phyloP scores from a whole-genome alignment of 2,113 vertebrate genomes.

The Nannobrachium achirus region DNA sequence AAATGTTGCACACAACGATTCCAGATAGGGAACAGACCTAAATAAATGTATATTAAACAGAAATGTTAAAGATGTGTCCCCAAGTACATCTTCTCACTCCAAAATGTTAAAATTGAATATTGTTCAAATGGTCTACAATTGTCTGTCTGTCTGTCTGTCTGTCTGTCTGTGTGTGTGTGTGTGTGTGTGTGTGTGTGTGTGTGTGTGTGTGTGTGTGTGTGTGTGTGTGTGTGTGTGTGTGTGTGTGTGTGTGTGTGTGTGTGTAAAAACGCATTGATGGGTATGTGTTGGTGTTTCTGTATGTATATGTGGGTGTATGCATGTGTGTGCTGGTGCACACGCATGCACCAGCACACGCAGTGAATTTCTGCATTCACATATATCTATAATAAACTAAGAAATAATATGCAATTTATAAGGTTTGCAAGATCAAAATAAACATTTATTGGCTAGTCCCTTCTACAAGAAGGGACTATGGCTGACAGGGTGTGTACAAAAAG shows the following conservation, averaged over 20 bases:
- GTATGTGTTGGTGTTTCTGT: background rate
- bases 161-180: too few species aligned
- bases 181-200: constrained; percentile 7
- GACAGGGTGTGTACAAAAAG: constrained; percentile 75
- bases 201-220: constrained; percentile 27
- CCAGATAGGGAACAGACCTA: constrained; percentile 12
- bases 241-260: constrained; percentile 42
- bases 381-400: constrained; percentile 70
- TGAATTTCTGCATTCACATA: constrained; percentile 30
- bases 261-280: too few species aligned
- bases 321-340: too few species aligned
- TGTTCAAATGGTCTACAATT: constrained; percentile 23
- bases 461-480: constrained; percentile 73
- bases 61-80: constrained; percentile 15
- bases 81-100: background rate
- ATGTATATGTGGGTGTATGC: background rate
- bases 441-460: constrained; percentile 64
- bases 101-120: constrained; percentile 7
- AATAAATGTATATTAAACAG: too few species aligned
- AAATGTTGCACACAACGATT: constrained; percentile 16
- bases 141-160: constrained; percentile 32
- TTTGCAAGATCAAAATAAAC: constrained; percentile 41
- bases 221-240: constrained; percentile 30
- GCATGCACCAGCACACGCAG: background rate
- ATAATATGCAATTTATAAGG: constrained; percentile 67